Base-by-base conservation (phyloP, 2,888 invertebrate genomes). In the Pasiphila rectangulata region DNA sequence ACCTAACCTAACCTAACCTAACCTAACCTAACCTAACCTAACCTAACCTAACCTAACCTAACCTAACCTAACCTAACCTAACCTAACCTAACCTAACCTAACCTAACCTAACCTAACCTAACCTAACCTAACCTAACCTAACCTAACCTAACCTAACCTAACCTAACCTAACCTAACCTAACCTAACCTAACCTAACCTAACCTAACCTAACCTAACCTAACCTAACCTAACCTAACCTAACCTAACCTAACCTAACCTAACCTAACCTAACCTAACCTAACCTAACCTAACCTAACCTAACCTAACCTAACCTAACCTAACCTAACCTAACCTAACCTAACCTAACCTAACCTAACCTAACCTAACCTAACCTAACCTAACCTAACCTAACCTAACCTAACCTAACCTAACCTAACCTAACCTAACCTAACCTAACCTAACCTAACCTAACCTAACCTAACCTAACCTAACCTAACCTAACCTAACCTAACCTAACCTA, bases 371-470 rank as follows among this genome's bases (percentile, higher is more conserved):
- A 55, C 50, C 50, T 47, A 51, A 55, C 56, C 56, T 56, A 56
- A 52, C 56, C 56, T 56, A 56, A 56, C 56, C 56, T 56, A 56
- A 56, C 56, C 56, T 56, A 55, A 55, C 56, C 56, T 51, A 51
- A 56, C 51, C 56, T 56, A 56, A 56, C 56, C 56, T 56, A 56
- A 56, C 56, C 56, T 56, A 56, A 56, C 56, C 56, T 53, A 52
- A 51, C 51, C 49, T 49, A 55, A 56, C 56, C 52, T 56, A 52
- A 56, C 52, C 52, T 53, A 56, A 53, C 53, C 52, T 56, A 56
- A 53, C 53, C 51, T 51, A 56, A 55, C 57, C 51, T 51, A 56
- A 55, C 57, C 48, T 49, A 54, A 52, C 57, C 54, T 54, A 54
- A 52, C 54, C 51, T 46, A 52, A 53, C 51, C 52, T 52, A 56